These are phyloP conservation scores for Leptopilina clavipes DNA, from an alignment of 1,140 invertebrate species.

Conservation along the genomic window DNA sequence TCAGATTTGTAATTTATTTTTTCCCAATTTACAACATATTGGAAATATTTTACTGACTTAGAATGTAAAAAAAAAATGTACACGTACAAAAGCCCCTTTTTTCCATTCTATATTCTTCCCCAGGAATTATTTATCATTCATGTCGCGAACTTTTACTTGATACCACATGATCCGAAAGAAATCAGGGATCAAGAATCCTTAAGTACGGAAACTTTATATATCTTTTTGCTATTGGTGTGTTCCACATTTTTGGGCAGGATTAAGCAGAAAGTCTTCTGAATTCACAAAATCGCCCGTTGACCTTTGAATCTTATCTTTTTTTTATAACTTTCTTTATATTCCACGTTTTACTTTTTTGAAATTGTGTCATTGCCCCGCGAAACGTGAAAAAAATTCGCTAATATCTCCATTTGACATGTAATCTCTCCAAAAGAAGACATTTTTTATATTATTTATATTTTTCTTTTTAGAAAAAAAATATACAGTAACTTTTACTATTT, in stretches of 20 bases:
- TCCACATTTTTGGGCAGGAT: neutral
- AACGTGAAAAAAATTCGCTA: neutral
- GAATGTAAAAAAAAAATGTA: too few relatives aligned
- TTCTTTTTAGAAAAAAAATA: neutral
- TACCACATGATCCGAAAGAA: neutral
- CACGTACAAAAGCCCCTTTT: conserved; percentile 39
- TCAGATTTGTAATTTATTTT: too few relatives aligned
- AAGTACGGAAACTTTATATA: neutral
- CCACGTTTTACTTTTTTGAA: neutral
- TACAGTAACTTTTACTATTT: too few relatives aligned
- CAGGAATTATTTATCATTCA: conserved; percentile 56
- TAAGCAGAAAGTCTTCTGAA: neutral
- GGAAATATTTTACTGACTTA: too few relatives aligned
- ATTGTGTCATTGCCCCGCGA: neutral
- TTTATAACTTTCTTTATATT: neutral
- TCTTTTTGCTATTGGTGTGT: neutral
- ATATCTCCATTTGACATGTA: too few relatives aligned
- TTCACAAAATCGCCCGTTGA: too few relatives aligned
- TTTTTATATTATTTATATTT: too few relatives aligned
- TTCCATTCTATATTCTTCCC: conserved; percentile 42
- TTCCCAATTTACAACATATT: too few relatives aligned
- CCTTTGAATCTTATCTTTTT: neutral
- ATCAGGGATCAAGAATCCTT: conserved; percentile 6
- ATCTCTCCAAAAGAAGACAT: too few relatives aligned
- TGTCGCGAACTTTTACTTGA: conserved; percentile 42